Base-by-base conservation (phyloP, 2,888 invertebrate species). In the Cheilosia urbana region DNA sequence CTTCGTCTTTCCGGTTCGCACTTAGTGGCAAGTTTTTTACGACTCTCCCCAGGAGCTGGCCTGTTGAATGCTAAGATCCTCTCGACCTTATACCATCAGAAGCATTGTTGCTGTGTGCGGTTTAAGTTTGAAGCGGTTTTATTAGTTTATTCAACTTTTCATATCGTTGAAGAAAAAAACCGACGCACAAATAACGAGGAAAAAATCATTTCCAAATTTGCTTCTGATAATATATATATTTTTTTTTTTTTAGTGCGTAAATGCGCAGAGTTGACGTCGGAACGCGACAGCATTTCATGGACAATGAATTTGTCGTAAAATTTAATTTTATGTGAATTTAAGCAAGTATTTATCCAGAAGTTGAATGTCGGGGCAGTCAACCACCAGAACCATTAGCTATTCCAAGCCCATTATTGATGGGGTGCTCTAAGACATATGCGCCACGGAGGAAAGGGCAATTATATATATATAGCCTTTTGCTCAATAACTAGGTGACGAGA, bases 301-400 rank as follows among this genome's bases (percentile, higher is more conserved):
- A 57, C 68, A 66, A 83, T 83, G 68, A 83, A 78, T 78, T 78
- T 78, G 83, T 83, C 78, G 73, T 83, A 68, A 83, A 83, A 83
- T 51, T 78, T 51, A 78, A 63, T 83, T 83, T 83, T 68, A 83
- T 83, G 68, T 78, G 83, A 73, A 78, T 68, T 68, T 45, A 83
- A 83, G 47, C 63, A 72, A 62, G 40, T 72, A 66, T 62, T 55
- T 49, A 58, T 72, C 42, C 47, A 57, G 51, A 51, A 83, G 72
- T 60, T 66, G 30, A 49, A 51, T 27, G 57, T 34, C 34, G 58
- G 42, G 34, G 47, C 53, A 51, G 24, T 30, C 34, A 37, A 58
- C 78, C 65, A 58, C 55, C 34, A 30, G 42, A 63, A 63, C 58
- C 57, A 53, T 60, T 66, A 15, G 24, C 65, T 21, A 21, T 24